Conservation (phyloP, 1,140 invertebrate genomes). For the Doryteuthis pealeii region DNA sequence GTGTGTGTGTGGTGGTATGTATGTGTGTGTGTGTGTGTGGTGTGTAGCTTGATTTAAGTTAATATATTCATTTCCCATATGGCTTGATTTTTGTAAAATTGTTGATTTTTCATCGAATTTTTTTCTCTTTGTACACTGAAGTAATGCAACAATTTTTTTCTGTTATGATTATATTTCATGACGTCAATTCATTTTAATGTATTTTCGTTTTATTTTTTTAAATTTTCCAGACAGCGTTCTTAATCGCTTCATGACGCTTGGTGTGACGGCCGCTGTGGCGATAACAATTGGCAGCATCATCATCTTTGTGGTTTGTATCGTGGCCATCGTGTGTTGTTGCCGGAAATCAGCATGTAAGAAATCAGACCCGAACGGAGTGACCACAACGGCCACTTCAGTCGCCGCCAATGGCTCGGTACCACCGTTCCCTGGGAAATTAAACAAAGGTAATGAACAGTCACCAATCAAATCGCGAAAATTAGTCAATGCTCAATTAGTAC, state of each 20-base stretch:
- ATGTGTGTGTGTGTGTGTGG: no score
- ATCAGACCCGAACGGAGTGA: conserved; percentile 26
- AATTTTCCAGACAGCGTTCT: conserved; percentile 29
- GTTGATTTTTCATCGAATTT: no score
- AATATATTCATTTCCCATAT: no score
- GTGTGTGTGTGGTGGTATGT: no score
- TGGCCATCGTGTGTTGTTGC: conserved; percentile 46
- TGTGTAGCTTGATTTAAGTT: no score
- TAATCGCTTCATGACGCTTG: conserved; percentile 43
- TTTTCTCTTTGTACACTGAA: no score
- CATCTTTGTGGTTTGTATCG: conserved; percentile 42
- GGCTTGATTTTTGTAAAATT: no score
- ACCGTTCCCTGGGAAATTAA: conserved; percentile 12
- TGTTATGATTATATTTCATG: no score
- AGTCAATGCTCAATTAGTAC: no score
- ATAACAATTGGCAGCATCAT: conserved; percentile 51
- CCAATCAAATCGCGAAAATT: no score
- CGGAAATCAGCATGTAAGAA: conserved; percentile 39
- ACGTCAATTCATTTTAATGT: no score
- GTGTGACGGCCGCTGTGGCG: conserved; percentile 48
- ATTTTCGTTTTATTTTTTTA: neutral
- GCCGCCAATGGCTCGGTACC: conserved; percentile 29
- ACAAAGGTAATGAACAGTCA: neutral
- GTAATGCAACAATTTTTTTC: no score
- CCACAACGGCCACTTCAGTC: conserved; percentile 32